These are phyloP conservation scores for Clanis bilineata DNA, from an alignment of 2,888 invertebrate genomes.

Conservation along the genomic window DNA sequence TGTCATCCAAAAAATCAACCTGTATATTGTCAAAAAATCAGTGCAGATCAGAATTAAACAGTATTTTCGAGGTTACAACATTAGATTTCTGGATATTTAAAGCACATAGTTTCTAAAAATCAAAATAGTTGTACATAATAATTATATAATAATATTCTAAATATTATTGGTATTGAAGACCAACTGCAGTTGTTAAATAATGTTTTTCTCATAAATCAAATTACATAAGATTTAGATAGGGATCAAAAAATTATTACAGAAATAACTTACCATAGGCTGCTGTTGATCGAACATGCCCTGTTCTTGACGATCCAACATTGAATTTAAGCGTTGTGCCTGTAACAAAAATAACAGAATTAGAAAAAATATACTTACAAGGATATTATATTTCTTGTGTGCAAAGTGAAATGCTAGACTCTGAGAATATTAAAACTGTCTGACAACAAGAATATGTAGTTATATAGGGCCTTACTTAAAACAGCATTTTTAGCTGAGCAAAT, in stretches of 20 bases:
- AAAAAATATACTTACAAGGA: background rate
- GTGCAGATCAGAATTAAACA: background rate
- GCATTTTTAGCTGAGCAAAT: too few relatives aligned
- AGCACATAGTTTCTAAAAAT: too few relatives aligned
- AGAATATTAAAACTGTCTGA: too few relatives aligned
- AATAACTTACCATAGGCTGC: slow-evolving; percentile 72
- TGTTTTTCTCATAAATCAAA: background rate
- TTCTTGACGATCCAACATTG: slow-evolving; percentile 88
- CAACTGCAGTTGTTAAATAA: background rate
- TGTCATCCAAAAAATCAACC: background rate
- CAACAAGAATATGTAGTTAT: too few relatives aligned
- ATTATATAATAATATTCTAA: too few relatives aligned
- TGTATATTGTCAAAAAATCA: background rate
- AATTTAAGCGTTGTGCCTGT: slow-evolving; percentile 84
- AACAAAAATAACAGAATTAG: slow-evolving; percentile 19
- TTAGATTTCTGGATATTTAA: too few relatives aligned
- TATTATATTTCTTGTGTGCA: too few relatives aligned
- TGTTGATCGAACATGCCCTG: slow-evolving; percentile 81
- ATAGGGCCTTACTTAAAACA: too few relatives aligned
- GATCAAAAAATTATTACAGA: background rate
- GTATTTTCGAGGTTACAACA: background rate
- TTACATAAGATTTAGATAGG: background rate
- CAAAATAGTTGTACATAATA: too few relatives aligned
- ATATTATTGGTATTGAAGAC: too few relatives aligned
- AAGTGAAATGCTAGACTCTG: too few relatives aligned